A percentile compares a stretch with the other conserved stretches of the same genome.
These are phyloP conservation scores for Metridium senile DNA, from an alignment of 92 coral and sea anemone species.

Conservation along the genomic window DNA sequence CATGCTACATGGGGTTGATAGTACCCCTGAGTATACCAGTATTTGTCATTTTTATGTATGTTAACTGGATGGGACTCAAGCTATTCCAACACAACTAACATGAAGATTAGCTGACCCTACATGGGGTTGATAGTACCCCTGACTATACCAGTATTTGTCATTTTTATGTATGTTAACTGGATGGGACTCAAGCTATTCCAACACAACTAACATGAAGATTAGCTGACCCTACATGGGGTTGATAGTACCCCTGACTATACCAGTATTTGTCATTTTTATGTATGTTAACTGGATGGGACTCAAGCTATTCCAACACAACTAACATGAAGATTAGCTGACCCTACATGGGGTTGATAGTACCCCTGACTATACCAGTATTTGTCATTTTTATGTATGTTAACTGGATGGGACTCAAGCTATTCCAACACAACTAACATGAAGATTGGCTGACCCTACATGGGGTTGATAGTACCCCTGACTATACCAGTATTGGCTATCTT, in stretches of 20 bases:
- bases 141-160: conserved; percentile 81
- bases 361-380: conserved; percentile 82
- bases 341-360: conserved; percentile 87
- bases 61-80: conserved; percentile 98
- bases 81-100: conserved; percentile 85
- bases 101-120: conserved; percentile 12
- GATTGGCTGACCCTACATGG: neutral
- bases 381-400: conserved; percentile 87
- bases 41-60: conserved; percentile 81
- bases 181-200: conserved; percentile 91
- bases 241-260: conserved; percentile 80
- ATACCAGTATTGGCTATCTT: no score
- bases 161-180: conserved; percentile 93
- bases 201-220: conserved; percentile 64
- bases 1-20: conserved; percentile 93
- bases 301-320: conserved; percentile 92
- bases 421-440: conserved; percentile 75
- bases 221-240: conserved; percentile 68
- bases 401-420: conserved; percentile 97
- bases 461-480: no score
- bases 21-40: conserved; percentile 86
- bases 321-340: neutral
- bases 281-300: conserved; percentile 97
- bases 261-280: conserved; percentile 84
- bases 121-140: conserved; percentile 90